These are phyloP conservation scores for Myzus persicae DNA, from an alignment of 1,140 invertebrate genomes.

Conservation along the genomic window DNA sequence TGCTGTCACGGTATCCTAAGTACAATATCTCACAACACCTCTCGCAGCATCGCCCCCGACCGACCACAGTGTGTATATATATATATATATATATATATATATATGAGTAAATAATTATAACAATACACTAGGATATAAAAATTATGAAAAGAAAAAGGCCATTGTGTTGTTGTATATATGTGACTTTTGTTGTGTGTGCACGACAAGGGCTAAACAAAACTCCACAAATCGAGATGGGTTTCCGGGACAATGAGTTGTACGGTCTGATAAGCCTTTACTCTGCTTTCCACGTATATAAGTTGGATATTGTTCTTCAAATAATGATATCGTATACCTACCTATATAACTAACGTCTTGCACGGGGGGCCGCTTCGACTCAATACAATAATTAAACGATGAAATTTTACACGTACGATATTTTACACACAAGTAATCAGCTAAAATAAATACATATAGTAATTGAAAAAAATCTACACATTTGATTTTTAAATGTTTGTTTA, in stretches of 20 bases:
- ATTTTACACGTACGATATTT: background rate
- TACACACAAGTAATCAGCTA: background rate
- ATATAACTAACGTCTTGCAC: background rate
- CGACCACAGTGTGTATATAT: background rate
- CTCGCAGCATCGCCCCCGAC: constrained; percentile 27
- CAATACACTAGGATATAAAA: constrained; percentile 38
- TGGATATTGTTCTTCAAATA: constrained; percentile 25
- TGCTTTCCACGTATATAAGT: background rate
- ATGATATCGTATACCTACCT: background rate
- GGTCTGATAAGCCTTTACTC: constrained; percentile 44
- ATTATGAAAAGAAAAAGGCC: constrained; percentile 51
- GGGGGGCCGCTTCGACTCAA: background rate
- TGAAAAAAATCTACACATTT: background rate
- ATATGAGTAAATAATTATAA: background rate
- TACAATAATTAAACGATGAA: constrained; percentile 3
- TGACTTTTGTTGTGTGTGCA: constrained; percentile 49
- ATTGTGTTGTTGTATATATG: constrained; percentile 35
- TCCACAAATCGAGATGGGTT: constrained; percentile 46
- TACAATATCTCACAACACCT: constrained; percentile 58
- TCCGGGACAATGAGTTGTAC: constrained; percentile 6
- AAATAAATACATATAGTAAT: background rate
- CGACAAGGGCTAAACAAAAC: constrained; percentile 43
- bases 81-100: background rate
- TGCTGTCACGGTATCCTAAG: constrained; percentile 39
- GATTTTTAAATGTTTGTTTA: background rate